A percentile compares a stretch with the other conserved stretches of the same genome.
Conservation (phyloP, 2,888 invertebrate species). For the Zeuzera pyrina region DNA sequence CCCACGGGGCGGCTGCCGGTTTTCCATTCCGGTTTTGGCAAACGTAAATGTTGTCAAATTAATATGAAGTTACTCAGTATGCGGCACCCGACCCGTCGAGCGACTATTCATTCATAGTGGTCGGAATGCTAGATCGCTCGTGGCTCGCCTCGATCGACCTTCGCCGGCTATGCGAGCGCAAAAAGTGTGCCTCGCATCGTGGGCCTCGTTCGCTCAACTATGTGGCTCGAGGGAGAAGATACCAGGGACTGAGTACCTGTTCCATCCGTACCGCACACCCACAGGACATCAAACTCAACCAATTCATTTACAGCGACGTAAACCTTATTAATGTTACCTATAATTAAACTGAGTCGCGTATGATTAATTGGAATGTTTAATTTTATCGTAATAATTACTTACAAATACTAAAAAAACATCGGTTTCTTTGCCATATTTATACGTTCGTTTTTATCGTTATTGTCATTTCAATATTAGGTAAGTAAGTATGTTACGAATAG, state of each 20-base stretch:
- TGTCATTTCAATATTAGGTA: too few species aligned
- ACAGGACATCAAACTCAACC: background rate
- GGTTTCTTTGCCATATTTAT: too few species aligned
- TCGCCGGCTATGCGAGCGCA: constrained; percentile 27
- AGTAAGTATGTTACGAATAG: too few species aligned
- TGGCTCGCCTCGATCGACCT: constrained; percentile 61
- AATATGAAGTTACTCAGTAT: constrained; percentile 65
- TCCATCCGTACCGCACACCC: background rate
- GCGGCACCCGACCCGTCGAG: constrained; percentile 56
- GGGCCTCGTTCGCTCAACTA: background rate
- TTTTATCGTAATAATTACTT: too few species aligned
- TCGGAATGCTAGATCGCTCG: constrained; percentile 67
- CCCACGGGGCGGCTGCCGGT: constrained; percentile 63
- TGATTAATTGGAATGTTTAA: too few species aligned
- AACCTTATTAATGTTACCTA: too few species aligned
- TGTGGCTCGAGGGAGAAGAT: background rate
- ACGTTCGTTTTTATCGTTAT: too few species aligned
- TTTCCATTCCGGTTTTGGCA: constrained; percentile 62
- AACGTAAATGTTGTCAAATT: constrained; percentile 70
- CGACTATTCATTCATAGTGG: constrained; percentile 70
- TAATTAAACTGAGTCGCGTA: too few species aligned
- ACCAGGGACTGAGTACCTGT: background rate
- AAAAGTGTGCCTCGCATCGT: constrained; percentile 24
- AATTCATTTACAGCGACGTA: too few species aligned
- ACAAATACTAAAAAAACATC: too few species aligned